Conservation (phyloP, 37 sponge, comb jelly and placozoan species). For the Chondrilla cf. caribensis region DNA sequence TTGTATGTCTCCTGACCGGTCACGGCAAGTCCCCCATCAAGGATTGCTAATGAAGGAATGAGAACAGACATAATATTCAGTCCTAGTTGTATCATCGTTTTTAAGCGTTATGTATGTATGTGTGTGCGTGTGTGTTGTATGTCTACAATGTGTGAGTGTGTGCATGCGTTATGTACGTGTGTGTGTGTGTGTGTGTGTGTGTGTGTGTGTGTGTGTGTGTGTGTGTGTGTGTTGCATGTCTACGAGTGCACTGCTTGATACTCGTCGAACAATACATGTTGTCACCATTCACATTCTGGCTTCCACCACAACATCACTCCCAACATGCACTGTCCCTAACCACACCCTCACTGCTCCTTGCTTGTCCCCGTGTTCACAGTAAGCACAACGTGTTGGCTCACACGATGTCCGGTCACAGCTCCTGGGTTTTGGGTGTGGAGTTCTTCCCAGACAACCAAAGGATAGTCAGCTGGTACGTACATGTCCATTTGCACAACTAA, state of each 20-base stretch:
- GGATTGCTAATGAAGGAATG: conserved; percentile 86
- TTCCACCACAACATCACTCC: no score
- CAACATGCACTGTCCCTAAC: no score
- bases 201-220: background rate
- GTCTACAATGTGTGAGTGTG: conserved; percentile 88
- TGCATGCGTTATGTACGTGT: conserved; percentile 14
- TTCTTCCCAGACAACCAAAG: conserved; percentile 96
- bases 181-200: conserved; percentile 20
- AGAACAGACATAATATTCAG: conserved; percentile 93
- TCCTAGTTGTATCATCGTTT: no score
- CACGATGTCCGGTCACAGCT: conserved; percentile 92
- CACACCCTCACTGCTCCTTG: no score
- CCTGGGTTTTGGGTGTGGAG: conserved; percentile 92
- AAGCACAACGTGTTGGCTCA: conserved; percentile 77
- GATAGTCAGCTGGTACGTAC: conserved; percentile 73
- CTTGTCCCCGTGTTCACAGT: no score
- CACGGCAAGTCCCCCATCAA: conserved; percentile 96
- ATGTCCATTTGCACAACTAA: no score
- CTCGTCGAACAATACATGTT: no score
- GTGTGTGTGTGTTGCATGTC: background rate
- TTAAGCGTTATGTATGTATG: no score
- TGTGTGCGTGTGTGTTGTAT: no score
- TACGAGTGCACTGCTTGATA: no score
- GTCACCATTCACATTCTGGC: no score
- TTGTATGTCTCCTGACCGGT: no score